Conservation (phyloP, 2,797 vertebrate genomes). For the Artibeus lituratus region DNA sequence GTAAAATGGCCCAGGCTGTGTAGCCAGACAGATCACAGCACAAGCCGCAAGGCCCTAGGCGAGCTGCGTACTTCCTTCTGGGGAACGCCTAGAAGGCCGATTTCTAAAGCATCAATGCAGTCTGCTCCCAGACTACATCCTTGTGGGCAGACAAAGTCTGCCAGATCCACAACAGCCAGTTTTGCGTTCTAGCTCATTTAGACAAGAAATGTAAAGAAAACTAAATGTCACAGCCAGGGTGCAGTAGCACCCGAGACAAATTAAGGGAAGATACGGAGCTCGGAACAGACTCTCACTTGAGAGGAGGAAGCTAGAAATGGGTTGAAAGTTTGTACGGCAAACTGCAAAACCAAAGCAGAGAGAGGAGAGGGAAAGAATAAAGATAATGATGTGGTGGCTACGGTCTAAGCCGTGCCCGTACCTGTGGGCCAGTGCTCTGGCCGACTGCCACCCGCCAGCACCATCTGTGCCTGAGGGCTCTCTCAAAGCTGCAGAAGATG, state of each 20-base stretch:
- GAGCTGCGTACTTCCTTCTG: background rate
- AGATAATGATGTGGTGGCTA: fast-evolving
- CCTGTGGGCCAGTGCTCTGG: background rate
- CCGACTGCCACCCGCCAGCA: background rate
- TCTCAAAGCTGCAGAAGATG: background rate
- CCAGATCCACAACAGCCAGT: background rate
- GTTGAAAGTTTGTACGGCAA: background rate
- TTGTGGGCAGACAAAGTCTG: background rate
- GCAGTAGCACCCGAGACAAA: background rate
- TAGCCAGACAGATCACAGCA: background rate
- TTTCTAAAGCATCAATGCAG: background rate
- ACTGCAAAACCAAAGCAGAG: background rate
- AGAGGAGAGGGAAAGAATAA: background rate
- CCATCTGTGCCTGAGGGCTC: too few relatives aligned
- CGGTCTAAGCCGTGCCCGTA: background rate
- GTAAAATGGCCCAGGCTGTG: background rate
- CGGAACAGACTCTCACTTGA: background rate
- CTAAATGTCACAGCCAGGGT: background rate
- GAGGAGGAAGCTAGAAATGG: background rate
- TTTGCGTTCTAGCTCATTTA: background rate
- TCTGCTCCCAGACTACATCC: background rate
- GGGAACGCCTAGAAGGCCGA: background rate
- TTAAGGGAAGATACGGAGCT: background rate
- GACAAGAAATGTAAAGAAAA: background rate
- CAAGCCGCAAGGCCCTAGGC: background rate